phyloP scores from a whole-genome alignment of 2,888 invertebrate genomes.

The Mechanitis mazaeus region DNA sequence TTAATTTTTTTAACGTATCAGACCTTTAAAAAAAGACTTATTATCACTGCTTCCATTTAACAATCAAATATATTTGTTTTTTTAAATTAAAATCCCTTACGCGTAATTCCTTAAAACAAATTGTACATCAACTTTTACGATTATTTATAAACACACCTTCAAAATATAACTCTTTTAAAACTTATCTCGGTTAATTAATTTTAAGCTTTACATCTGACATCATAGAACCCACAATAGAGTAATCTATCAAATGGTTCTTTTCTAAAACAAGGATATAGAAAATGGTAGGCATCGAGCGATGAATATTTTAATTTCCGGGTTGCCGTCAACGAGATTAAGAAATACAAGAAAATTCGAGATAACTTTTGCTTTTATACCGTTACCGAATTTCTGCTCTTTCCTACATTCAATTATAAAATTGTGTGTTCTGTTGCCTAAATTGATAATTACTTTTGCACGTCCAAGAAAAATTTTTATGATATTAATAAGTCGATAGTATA shows the following conservation, averaged over 20 bases:
- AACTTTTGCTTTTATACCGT: slow-evolving; percentile 24
- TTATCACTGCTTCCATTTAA: background rate
- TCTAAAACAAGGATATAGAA: slow-evolving; percentile 24
- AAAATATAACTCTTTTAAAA: slow-evolving; percentile 17
- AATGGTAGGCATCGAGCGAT: slow-evolving; percentile 26
- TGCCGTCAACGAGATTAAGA: slow-evolving; percentile 30
- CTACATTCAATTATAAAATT: slow-evolving; percentile 13
- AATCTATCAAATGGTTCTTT: slow-evolving; percentile 9
- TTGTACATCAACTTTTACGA: slow-evolving; percentile 21
- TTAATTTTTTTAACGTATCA: no score
- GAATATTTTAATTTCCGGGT: slow-evolving; percentile 32
- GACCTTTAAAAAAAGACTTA: no score
- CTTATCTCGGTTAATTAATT: background rate
- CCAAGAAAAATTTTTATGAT: no score
- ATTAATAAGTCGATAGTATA: no score
- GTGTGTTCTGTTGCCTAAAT: slow-evolving; percentile 4
- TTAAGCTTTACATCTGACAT: background rate
- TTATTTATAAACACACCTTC: slow-evolving; percentile 13
- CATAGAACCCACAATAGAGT: slow-evolving; percentile 9
- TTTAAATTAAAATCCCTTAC: slow-evolving; percentile 1
- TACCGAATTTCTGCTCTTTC: slow-evolving; percentile 18
- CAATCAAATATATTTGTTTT: background rate
- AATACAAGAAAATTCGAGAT: slow-evolving; percentile 27
- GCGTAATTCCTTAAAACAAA: slow-evolving; percentile 16
- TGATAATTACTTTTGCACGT: background rate